phyloP scores from a whole-genome alignment of 2,888 invertebrate genomes.

The Dolichopus griseipennis region DNA sequence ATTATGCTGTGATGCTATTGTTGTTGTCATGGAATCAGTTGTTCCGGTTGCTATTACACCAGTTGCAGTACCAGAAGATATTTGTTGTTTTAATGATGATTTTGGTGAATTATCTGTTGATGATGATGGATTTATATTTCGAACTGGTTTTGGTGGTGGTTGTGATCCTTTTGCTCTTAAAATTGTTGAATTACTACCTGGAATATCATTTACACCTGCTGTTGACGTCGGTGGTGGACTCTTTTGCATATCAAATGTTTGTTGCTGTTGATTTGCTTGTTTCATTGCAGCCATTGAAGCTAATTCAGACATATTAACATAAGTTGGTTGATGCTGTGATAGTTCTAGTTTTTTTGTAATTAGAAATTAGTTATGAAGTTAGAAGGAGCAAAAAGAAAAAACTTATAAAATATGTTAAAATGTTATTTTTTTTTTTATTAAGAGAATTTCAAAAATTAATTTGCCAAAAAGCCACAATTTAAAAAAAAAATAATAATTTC shows the following conservation, averaged over 20 bases:
- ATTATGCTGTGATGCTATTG: conserved; percentile 1
- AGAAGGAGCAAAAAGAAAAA: neutral
- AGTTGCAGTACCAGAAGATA: neutral
- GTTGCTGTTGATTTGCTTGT: conserved; percentile 50
- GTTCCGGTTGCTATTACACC: neutral
- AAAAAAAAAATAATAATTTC: too few relatives aligned
- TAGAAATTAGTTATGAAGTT: neutral
- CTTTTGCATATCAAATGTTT: conserved; percentile 39
- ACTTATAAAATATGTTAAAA: conserved; percentile 7
- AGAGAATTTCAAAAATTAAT: neutral
- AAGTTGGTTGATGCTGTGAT: conserved; percentile 57
- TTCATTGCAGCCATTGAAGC: conserved; percentile 71
- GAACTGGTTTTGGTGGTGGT: conserved; percentile 20
- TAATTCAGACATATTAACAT: conserved; percentile 87
- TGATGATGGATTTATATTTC: neutral
- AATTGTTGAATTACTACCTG: conserved; percentile 26
- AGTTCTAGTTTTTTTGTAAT: conserved; percentile 20
- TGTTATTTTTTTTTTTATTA: neutral
- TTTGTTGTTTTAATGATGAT: neutral
- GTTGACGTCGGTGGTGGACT: conserved; percentile 47
- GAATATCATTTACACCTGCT: conserved; percentile 30
- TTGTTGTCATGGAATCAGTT: neutral
- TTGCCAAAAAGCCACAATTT: neutral
- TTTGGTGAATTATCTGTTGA: neutral
- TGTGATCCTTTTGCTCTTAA: conserved; percentile 13